Conservation (phyloP, 1,140 invertebrate species). For the Platyscapa corneri region DNA sequence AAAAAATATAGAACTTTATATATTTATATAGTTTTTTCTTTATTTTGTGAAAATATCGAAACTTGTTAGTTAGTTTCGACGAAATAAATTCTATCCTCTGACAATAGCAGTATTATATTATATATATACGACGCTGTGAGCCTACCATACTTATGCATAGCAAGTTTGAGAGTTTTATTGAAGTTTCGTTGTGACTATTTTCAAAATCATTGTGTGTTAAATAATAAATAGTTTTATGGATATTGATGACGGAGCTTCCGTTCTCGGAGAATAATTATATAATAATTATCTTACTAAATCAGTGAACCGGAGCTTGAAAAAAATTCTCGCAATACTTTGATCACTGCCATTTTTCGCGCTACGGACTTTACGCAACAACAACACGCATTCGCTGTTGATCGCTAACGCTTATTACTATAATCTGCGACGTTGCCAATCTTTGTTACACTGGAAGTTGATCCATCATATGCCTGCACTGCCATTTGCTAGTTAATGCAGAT, state of each 20-base stretch:
- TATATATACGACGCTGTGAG: background rate
- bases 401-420: background rate
- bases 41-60: no score
- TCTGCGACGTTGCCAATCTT: constrained; percentile 43
- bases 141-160: background rate
- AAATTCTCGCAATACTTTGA: constrained; percentile 29
- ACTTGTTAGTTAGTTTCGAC: no score
- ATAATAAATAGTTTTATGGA: background rate
- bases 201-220: background rate
- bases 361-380: constrained; percentile 18
- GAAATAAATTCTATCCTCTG: no score
- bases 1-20: no score
- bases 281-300: constrained; percentile 26
- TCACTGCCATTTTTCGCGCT: background rate
- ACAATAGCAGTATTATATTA: no score
- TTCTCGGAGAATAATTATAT: background rate
- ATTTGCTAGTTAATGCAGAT: background rate
- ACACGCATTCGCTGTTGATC: background rate
- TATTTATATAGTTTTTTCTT: no score
- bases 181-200: background rate
- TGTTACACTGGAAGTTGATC: background rate
- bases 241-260: constrained; percentile 12
- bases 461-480: background rate
- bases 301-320: background rate
- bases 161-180: constrained; percentile 2